Conservation (phyloP, 2,113 vertebrate species). For the Dipodomys merriami region DNA sequence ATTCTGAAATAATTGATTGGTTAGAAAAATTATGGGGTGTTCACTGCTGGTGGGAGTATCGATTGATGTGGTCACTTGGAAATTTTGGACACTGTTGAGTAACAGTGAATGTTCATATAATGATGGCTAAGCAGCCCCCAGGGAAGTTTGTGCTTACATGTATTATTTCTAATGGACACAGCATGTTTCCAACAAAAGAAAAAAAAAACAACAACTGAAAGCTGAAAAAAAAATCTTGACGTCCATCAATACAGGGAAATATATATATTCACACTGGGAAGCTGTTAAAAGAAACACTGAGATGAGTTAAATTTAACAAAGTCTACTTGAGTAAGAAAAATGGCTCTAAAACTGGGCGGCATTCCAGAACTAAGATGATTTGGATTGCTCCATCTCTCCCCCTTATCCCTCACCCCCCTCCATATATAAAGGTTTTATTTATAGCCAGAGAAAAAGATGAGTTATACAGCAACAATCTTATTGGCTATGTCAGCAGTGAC, state of each 20-base stretch:
- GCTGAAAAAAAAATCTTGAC: not conserved
- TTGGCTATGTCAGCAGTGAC: not conserved
- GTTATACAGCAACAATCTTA: not conserved
- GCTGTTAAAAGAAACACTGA: constrained; percentile 47
- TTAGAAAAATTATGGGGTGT: not conserved
- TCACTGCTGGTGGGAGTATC: not conserved
- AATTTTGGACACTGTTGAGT: not conserved
- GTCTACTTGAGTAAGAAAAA: constrained; percentile 34
- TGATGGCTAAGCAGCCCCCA: not conserved
- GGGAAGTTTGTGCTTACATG: not conserved
- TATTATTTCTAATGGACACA: constrained; percentile 11
- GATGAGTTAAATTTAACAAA: constrained; percentile 56
- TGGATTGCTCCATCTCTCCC: not conserved
- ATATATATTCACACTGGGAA: constrained; percentile 31
- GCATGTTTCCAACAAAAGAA: not conserved
- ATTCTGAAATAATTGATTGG: constrained; percentile 17
- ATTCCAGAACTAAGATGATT: constrained; percentile 28
- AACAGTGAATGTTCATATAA: not conserved
- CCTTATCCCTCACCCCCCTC: no score
- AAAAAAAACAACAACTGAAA: not conserved
- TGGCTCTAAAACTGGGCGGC: constrained; percentile 37
- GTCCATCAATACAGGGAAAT: not conserved
- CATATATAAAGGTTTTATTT: not conserved
- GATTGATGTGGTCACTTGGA: not conserved
- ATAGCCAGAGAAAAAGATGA: constrained; percentile 30